Evolutionary conservation across 92 coral and sea anemone genomes (phyloP), one percentile per base, ranked within the genome.

Genomic region (Virgularia gustaviana): DNA sequence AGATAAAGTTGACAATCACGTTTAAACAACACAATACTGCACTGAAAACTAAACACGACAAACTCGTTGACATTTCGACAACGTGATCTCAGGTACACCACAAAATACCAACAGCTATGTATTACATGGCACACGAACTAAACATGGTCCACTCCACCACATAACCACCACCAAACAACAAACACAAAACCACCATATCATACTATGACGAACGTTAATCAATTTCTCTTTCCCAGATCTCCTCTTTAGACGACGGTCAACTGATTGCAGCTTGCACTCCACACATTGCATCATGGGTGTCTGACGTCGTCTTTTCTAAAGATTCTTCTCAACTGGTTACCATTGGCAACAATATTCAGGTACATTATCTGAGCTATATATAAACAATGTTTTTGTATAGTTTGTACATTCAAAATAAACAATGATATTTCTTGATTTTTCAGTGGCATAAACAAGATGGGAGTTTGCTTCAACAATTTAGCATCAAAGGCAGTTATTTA

Each of bases 391-490:
- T 13, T 76, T 16, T 36, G 52, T 47, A 4, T n/a, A n/a, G n/a
- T n/a, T n/a, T n/a, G n/a, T 20, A 15, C 6, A 15, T 47, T 4
- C 9, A 11, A 58, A 24, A 34, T 16, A 3, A 25, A 30, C 2
- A 15, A 33, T 36, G 41, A 16, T 19, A 32, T 36, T 13, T 25
- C 18, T 75, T 34, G n/a, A 31, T 28, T 25, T 83, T 70, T 27
- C 78, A 92, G 98, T 92, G 92, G 94, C 90, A 96, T 91, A 74
- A 78, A 41, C 77, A 78, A 23, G 86, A 68, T 52, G 94, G 94
- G 5, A 81, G 62, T 13, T 57, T 89, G n/a, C 64, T 83, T n/a
- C 98, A 92, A 67, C 90, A 81, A 57, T 92, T 92, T 80, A 83
- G 73, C 53, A 68, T 92, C 71, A 89, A 85, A 73, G 96, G 98